Evolutionary conservation across 2,888 invertebrate genomes (phyloP).

Genomic region (Thymelicus acteon): DNA sequence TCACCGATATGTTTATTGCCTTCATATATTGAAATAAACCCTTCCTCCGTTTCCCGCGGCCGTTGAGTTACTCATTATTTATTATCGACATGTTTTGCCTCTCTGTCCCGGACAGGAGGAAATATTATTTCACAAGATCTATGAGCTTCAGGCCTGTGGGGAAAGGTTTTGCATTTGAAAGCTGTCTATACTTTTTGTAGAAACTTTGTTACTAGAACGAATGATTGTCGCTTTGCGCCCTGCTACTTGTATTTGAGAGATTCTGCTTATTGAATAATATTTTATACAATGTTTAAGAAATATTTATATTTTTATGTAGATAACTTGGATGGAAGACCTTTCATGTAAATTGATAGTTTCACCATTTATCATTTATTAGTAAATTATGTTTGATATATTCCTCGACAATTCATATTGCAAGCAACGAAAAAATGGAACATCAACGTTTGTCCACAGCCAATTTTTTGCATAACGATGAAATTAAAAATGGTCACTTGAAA

Average conservation of each 20-base stretch:
- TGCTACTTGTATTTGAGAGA: neutral
- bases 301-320: too few species aligned
- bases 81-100: slow-evolving; percentile 38
- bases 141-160: slow-evolving; percentile 5
- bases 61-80: slow-evolving; percentile 35
- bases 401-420: too few species aligned
- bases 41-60: slow-evolving; percentile 8
- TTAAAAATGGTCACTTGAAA: too few species aligned
- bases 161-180: slow-evolving; percentile 10
- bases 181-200: neutral
- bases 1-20: slow-evolving; percentile 25
- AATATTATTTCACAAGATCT: slow-evolving; percentile 26
- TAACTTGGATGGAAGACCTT: too few species aligned
- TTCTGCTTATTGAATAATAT: too few species aligned
- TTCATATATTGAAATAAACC: slow-evolving; percentile 28
- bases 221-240: slow-evolving; percentile 2
- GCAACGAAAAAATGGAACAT: too few species aligned
- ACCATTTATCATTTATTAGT: too few species aligned
- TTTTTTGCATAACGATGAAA: too few species aligned
- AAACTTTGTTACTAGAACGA: slow-evolving; percentile 2
- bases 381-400: too few species aligned
- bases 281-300: too few species aligned
- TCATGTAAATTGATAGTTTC: too few species aligned
- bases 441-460: too few species aligned
- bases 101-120: slow-evolving; percentile 22